Conservation (phyloP, 2,113 vertebrate genomes). For the Crotalus horridus region DNA sequence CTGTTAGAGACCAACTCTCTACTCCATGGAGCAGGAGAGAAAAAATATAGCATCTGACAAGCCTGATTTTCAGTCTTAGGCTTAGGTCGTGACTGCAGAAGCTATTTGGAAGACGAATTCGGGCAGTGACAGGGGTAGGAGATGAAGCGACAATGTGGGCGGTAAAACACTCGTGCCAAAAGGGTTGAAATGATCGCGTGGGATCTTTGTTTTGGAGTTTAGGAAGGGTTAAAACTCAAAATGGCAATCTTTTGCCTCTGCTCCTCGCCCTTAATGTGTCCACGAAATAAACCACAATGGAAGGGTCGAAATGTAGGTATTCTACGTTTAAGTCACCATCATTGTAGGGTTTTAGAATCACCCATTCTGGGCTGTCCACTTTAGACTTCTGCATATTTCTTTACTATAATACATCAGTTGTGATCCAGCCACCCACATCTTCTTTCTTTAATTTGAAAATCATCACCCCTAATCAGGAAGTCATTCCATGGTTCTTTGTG, state of each 20-base stretch:
- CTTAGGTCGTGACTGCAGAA: too few relatives aligned
- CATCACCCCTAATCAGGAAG: too few relatives aligned
- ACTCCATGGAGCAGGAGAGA: too few relatives aligned
- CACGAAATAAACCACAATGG: background rate
- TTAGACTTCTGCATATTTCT: background rate
- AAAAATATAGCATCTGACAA: too few relatives aligned
- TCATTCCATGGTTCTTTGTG: background rate
- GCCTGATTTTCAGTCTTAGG: too few relatives aligned
- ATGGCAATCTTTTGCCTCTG: too few relatives aligned
- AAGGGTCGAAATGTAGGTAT: background rate
- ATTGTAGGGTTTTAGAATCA: background rate
- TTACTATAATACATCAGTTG: background rate
- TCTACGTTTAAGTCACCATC: background rate
- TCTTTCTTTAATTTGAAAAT: background rate
- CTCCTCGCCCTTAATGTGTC: too few relatives aligned
- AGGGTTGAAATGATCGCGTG: background rate
- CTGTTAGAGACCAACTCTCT: too few relatives aligned
- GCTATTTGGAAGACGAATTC: background rate
- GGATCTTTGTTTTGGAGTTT: background rate
- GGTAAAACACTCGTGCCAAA: background rate
- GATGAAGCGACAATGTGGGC: background rate
- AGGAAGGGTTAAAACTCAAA: too few relatives aligned
- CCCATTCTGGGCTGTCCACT: background rate
- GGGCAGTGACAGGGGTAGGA: background rate
- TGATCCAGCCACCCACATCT: background rate